phyloP scores from a whole-genome alignment of 1,140 invertebrate species.

The Calephelis virginiensis region DNA sequence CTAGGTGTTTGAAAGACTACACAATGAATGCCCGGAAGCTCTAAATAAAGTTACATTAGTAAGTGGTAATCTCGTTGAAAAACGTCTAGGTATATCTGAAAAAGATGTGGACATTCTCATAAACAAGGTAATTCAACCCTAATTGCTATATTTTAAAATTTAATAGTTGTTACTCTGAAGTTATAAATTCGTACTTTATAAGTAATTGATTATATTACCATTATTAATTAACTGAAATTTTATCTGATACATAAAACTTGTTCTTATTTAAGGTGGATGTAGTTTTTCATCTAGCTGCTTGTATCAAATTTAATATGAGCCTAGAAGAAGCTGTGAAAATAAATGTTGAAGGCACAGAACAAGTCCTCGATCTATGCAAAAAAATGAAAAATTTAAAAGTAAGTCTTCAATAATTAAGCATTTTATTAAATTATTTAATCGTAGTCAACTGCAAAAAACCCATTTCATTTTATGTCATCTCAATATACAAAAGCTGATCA shows the following conservation, averaged over 20 bases:
- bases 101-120: neutral
- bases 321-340: slow-evolving; percentile 90
- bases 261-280: slow-evolving; percentile 25
- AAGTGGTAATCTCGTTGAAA: neutral
- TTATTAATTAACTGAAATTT: neutral
- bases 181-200: too few species aligned
- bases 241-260: neutral
- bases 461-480: too few species aligned
- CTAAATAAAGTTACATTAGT: neutral
- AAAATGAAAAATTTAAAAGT: slow-evolving; percentile 89
- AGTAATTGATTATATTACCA: too few species aligned
- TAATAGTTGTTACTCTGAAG: too few species aligned
- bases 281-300: slow-evolving; percentile 35
- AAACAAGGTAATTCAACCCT: neutral
- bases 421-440: neutral
- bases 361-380: slow-evolving; percentile 87
- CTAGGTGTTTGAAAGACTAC: neutral
- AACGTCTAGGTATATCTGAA: neutral
- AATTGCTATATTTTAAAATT: slow-evolving; percentile 1
- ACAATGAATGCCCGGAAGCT: neutral
- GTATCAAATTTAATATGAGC: slow-evolving; percentile 91
- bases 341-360: slow-evolving; percentile 90
- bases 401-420: slow-evolving; percentile 34
- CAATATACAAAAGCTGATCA: too few species aligned
- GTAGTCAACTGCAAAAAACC: too few species aligned